Conservation (phyloP, 2,888 invertebrate genomes). For the Lasioglossum lativentre region DNA sequence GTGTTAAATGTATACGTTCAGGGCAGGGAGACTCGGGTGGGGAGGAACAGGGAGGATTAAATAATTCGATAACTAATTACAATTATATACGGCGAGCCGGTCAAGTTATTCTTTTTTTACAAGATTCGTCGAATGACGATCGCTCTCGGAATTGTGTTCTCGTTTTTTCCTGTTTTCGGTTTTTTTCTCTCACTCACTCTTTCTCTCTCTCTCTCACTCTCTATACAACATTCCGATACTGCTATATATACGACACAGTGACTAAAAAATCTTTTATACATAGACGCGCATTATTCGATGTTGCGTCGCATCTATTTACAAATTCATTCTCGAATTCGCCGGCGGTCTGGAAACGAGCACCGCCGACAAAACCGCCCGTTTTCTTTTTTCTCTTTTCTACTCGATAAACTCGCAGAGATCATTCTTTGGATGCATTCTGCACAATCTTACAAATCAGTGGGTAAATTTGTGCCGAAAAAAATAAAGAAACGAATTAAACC, state of each 20-base stretch:
- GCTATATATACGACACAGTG: slow-evolving; percentile 61
- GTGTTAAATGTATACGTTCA: slow-evolving; percentile 66
- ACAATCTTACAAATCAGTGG: slow-evolving; percentile 61
- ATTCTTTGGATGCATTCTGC: slow-evolving; percentile 69
- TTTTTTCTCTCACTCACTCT: slow-evolving; percentile 13
- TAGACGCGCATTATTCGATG: slow-evolving; percentile 40
- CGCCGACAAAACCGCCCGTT: neutral
- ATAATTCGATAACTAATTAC: slow-evolving; percentile 81
- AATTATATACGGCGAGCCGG: slow-evolving; percentile 72
- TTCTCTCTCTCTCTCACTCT: slow-evolving; percentile 35
- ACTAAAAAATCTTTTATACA: slow-evolving; percentile 68
- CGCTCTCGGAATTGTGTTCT: slow-evolving; percentile 20
- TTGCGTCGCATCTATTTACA: slow-evolving; percentile 54
- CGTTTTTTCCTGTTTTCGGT: slow-evolving; percentile 8
- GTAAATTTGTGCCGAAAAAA: slow-evolving; percentile 64
- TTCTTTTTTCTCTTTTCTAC: slow-evolving; percentile 2
- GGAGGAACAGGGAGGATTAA: slow-evolving; percentile 69
- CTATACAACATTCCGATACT: slow-evolving; percentile 51
- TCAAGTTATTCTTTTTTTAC: slow-evolving; percentile 66
- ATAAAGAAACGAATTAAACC: slow-evolving; percentile 38
- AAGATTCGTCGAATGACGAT: slow-evolving; percentile 54
- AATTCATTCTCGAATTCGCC: slow-evolving; percentile 30
- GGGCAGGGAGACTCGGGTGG: neutral
- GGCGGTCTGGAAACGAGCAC: neutral
- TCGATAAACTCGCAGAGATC: slow-evolving; percentile 57